Conservation (phyloP, 2,113 vertebrate genomes). For the Isichthys henryi region DNA sequence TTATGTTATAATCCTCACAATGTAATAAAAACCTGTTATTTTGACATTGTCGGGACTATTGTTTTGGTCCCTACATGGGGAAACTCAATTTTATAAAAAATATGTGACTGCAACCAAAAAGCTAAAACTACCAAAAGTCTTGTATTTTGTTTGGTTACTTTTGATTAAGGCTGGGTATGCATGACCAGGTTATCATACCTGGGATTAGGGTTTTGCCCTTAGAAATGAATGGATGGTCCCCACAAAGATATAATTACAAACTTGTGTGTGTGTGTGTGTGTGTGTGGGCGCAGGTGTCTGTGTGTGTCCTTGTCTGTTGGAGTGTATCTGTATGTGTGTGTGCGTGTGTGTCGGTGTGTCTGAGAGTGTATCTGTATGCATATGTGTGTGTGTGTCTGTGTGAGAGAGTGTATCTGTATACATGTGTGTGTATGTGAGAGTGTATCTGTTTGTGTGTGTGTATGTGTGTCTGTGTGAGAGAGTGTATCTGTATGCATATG, state of each 20-base stretch:
- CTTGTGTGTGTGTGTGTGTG: neutral
- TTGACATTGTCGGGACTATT: neutral
- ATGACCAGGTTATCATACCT: no score
- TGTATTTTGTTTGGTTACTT: neutral
- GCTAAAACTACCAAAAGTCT: neutral
- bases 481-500: neutral
- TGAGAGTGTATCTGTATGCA: neutral
- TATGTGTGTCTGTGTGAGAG: neutral
- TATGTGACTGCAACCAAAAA: neutral
- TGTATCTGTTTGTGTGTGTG: neutral
- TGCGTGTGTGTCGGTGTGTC: neutral
- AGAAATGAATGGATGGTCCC: no score
- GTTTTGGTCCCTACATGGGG: neutral
- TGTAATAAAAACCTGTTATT: neutral
- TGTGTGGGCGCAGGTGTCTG: neutral
- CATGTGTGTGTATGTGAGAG: neutral
- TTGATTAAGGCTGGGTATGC: neutral
- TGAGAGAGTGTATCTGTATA: neutral
- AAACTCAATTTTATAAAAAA: neutral
- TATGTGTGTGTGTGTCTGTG: neutral
- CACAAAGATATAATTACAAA: neutral
- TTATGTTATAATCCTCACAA: neutral
- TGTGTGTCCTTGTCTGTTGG: neutral
- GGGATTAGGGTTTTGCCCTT: neutral
- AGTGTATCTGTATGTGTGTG: neutral